Evolutionary conservation across 2,113 vertebrate genomes (phyloP).

Genomic region (Carassius gibelio): DNA sequence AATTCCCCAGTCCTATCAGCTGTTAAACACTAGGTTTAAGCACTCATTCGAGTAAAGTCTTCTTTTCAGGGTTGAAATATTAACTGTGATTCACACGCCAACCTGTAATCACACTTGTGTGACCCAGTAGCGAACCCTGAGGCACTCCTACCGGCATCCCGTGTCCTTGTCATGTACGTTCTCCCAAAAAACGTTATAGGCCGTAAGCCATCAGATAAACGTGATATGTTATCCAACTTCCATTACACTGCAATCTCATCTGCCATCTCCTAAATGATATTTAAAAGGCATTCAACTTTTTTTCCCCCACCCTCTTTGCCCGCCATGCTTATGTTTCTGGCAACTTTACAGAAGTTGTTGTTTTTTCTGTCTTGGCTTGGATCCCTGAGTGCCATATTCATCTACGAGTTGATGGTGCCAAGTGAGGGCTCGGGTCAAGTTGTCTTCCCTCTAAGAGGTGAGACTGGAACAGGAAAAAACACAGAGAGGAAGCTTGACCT

Average conservation of each 20-base stretch:
- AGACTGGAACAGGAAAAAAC: slow-evolving; percentile 54
- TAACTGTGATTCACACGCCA: slow-evolving; percentile 32
- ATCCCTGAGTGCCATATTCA: slow-evolving; percentile 69
- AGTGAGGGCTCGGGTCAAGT: slow-evolving; percentile 63
- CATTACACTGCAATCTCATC: slow-evolving; percentile 55
- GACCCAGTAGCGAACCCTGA: slow-evolving; percentile 22
- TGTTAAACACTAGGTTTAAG: slow-evolving; percentile 30
- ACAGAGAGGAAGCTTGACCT: slow-evolving; percentile 57
- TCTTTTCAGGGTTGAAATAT: slow-evolving; percentile 54
- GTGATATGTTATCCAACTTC: slow-evolving; percentile 60
- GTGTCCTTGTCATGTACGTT: not conserved
- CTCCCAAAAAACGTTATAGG: slow-evolving; percentile 62
- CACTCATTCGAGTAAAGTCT: slow-evolving; percentile 49
- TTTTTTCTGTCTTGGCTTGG: slow-evolving; percentile 67
- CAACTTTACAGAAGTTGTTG: slow-evolving; percentile 64
- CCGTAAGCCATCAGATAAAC: slow-evolving; percentile 63
- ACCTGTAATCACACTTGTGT: slow-evolving; percentile 22
- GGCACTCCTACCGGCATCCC: not conserved
- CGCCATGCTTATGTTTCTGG: slow-evolving; percentile 61
- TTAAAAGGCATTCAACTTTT: slow-evolving; percentile 73
- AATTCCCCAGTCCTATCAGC: slow-evolving; percentile 61
- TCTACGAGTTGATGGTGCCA: slow-evolving; percentile 65
- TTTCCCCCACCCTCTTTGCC: slow-evolving; percentile 51
- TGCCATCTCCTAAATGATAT: slow-evolving; percentile 74
- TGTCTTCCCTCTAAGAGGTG: slow-evolving; percentile 42